phyloP scores from a whole-genome alignment of 1,140 invertebrate genomes.

The Oedothorax gibbosus region DNA sequence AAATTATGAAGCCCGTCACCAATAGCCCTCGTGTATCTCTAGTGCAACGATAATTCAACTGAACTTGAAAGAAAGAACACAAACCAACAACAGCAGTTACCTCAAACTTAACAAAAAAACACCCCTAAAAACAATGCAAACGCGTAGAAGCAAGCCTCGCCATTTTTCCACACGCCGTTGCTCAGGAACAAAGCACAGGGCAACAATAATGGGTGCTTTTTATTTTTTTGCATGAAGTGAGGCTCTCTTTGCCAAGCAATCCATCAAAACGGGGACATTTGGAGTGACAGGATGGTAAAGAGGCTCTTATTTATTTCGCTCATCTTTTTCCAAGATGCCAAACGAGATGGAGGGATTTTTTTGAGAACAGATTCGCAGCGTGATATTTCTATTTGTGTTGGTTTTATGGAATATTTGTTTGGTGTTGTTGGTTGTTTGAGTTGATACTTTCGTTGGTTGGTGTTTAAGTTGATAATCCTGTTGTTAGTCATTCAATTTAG shows the following conservation, averaged over 20 bases:
- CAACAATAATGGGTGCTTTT: neutral
- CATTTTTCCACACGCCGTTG: conserved; percentile 23
- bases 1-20: no score
- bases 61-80: no score
- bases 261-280: conserved; percentile 43
- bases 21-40: no score
- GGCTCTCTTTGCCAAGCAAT: conserved; percentile 6
- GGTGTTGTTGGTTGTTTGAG: conserved; percentile 40
- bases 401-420: conserved; percentile 19
- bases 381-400: neutral
- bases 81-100: no score
- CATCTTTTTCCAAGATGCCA: no score
- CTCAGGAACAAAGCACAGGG: conserved; percentile 32
- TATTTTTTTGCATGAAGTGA: neutral
- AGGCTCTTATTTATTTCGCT: conserved; percentile 14
- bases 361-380: no score
- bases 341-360: no score
- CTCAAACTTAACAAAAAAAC: no score
- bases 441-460: conserved; percentile 19
- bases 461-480: neutral
- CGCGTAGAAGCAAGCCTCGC: neutral
- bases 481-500: no score
- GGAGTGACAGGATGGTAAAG: conserved; percentile 37
- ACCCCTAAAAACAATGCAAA: no score
- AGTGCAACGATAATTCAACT: no score